phyloP scores from a whole-genome alignment of 2,113 vertebrate genomes.

The Alethe castanea region DNA sequence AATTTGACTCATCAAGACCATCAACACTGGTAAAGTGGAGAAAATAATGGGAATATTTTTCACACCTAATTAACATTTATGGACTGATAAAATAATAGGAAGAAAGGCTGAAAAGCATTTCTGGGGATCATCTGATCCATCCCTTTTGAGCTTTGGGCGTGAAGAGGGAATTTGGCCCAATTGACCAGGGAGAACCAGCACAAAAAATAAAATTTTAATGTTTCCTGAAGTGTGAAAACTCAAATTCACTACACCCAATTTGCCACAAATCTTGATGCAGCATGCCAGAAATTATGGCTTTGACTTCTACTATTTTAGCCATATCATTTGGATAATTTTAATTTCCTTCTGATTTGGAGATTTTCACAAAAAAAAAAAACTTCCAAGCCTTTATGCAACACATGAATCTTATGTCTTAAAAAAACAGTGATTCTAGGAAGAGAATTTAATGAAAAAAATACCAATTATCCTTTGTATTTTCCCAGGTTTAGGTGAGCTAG shows the following conservation, averaged over 20 bases:
- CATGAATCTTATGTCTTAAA: neutral
- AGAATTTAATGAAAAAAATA: neutral
- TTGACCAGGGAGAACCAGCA: neutral
- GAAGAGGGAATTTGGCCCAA: neutral
- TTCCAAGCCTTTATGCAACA: neutral
- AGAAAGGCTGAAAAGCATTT: neutral
- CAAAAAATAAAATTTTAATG: neutral
- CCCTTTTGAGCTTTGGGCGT: neutral
- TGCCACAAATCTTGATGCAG: neutral
- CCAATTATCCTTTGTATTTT: neutral
- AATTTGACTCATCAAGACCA: too few relatives aligned
- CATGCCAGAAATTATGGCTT: neutral
- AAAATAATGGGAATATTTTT: neutral
- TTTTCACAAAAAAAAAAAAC: neutral
- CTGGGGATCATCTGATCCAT: neutral
- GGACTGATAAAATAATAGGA: neutral
- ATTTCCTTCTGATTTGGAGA: neutral
- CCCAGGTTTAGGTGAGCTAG: neutral
- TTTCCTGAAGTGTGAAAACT: neutral
- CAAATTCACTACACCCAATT: neutral
- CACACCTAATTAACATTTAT: neutral
- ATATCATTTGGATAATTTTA: neutral
- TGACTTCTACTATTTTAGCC: neutral
- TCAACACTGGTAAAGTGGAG: rapidly evolving
- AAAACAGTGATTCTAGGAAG: neutral